Conservation (phyloP, 2,113 vertebrate species). For the Ciconia maguari region DNA sequence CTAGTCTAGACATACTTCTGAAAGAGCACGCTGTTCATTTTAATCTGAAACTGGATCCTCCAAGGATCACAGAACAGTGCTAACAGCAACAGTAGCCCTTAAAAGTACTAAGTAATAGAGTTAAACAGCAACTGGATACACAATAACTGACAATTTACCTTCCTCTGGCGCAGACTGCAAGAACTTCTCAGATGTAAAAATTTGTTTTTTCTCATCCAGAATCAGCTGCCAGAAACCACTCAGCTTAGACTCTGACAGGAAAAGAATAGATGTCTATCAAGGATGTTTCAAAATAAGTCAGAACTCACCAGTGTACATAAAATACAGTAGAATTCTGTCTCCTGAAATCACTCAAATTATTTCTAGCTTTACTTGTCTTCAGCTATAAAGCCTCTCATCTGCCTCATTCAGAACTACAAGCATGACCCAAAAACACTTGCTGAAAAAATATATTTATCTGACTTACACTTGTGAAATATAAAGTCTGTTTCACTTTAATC, state of each 20-base stretch:
- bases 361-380: neutral
- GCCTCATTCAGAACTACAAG: neutral
- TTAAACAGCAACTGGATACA: neutral
- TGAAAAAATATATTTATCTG: neutral
- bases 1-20: neutral
- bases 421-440: neutral
- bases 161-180: constrained; percentile 88
- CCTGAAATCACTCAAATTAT: neutral
- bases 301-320: neutral
- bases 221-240: constrained; percentile 89
- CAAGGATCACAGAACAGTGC: neutral
- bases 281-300: neutral
- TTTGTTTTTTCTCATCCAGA: constrained; percentile 92
- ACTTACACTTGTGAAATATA: neutral
- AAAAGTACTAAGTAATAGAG: neutral
- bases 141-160: constrained; percentile 74
- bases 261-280: neutral
- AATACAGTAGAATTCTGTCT: neutral
- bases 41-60: neutral
- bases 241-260: constrained; percentile 85
- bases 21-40: neutral
- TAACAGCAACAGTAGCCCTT: neutral
- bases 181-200: constrained; percentile 97
- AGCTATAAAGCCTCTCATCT: neutral
- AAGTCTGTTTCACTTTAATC: neutral